Conservation (phyloP, 2,113 vertebrate genomes). For the Myotis yumanensis region DNA sequence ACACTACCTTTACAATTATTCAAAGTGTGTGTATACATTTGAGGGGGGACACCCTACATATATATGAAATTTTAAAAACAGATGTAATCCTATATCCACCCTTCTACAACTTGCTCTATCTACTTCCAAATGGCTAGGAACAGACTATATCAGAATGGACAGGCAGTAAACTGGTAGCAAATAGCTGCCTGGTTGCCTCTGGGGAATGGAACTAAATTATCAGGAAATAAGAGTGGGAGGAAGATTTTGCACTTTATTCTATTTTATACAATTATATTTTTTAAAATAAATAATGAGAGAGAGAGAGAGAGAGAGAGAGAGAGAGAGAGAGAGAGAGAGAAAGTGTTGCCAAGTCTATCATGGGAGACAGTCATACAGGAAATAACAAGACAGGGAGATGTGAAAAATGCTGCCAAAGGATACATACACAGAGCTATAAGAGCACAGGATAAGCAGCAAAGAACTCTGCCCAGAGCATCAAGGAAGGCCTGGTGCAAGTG, state of each 20-base stretch:
- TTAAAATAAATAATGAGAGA: not conserved
- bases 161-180: not conserved
- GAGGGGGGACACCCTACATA: too few species aligned
- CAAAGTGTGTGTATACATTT: too few species aligned
- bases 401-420: rapidly evolving
- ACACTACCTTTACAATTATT: too few species aligned
- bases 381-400: not conserved
- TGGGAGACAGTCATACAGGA: not conserved
- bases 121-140: not conserved
- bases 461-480: not conserved
- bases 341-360: not conserved
- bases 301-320: not conserved
- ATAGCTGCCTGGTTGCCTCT: not conserved
- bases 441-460: not conserved
- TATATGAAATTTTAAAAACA: not conserved
- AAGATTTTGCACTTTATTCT: conserved; percentile 35
- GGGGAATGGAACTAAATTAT: not conserved
- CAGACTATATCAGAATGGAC: not conserved
- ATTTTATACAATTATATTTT: conserved; percentile 38
- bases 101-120: not conserved
- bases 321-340: too few species aligned
- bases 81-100: not conserved
- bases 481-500: not conserved
- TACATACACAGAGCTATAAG: not conserved
- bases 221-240: not conserved